Conservation (phyloP, 1,140 invertebrate species). For the Temnothorax nylanderi region DNA sequence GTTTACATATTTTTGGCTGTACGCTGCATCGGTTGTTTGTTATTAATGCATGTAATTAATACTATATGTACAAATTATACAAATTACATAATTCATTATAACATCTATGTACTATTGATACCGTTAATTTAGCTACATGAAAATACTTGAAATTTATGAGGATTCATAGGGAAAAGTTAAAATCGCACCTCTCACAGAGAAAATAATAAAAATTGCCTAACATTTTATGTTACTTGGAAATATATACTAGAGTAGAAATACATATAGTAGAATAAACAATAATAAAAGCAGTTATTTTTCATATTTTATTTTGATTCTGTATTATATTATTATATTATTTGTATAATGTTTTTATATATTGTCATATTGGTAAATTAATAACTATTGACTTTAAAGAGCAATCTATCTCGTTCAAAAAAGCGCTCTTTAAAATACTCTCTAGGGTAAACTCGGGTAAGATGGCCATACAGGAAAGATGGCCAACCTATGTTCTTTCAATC, state of each 20-base stretch:
- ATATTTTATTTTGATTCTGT: not conserved
- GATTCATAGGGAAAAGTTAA: not conserved
- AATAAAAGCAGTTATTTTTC: not conserved
- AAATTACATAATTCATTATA: conserved; percentile 63
- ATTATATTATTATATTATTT: no score
- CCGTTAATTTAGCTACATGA: conserved; percentile 58
- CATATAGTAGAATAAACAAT: not conserved
- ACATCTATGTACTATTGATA: conserved; percentile 55
- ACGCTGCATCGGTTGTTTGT: conserved; percentile 51
- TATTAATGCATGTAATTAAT: conserved; percentile 62
- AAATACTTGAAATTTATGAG: conserved; percentile 53
- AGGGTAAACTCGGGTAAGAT: not conserved
- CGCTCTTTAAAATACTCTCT: not conserved
- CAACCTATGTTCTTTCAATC: no score
- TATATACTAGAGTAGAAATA: not conserved
- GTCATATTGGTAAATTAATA: not conserved
- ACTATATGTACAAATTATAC: conserved; percentile 62
- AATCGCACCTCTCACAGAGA: not conserved
- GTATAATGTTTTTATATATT: not conserved
- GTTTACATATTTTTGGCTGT: conserved; percentile 58
- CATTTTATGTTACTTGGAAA: not conserved
- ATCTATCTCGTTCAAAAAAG: not conserved
- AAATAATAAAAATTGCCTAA: conserved; percentile 13
- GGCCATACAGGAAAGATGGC: no score
- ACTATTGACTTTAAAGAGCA: not conserved